phyloP scores from a whole-genome alignment of 2,888 invertebrate species.

The Pogonocherus hispidulus region DNA sequence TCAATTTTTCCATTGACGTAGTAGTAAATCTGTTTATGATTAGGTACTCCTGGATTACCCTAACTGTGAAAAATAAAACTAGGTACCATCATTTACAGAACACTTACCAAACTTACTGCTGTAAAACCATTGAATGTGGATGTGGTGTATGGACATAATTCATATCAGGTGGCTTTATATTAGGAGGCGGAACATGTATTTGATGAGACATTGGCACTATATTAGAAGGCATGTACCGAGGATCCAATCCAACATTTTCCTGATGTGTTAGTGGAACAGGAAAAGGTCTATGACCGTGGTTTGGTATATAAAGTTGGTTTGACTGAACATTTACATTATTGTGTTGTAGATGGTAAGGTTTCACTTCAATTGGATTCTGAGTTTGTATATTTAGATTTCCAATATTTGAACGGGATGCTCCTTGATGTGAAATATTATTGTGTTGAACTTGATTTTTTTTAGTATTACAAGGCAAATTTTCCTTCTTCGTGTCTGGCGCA shows the following conservation, averaged over 20 bases:
- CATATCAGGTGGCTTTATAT: slow-evolving; percentile 36
- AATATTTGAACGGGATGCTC: slow-evolving; percentile 22
- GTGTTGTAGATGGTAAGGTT: slow-evolving; percentile 24
- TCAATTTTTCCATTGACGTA: no score
- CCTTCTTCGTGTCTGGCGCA: slow-evolving; percentile 15
- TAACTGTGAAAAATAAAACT: no score
- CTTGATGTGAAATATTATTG: slow-evolving; percentile 31
- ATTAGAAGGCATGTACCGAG: slow-evolving; percentile 45
- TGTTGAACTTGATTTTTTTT: slow-evolving; percentile 27
- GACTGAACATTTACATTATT: slow-evolving; percentile 42
- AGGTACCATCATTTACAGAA: no score
- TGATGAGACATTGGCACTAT: slow-evolving; percentile 44
- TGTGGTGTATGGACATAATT: slow-evolving; percentile 38
- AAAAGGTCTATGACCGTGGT: slow-evolving; percentile 45
- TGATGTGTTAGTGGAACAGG: slow-evolving; percentile 51
- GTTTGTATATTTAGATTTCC: not conserved
- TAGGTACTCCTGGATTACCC: no score
- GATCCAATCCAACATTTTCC: slow-evolving; percentile 52
- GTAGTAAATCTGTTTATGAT: no score
- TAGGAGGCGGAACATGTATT: slow-evolving; percentile 43
- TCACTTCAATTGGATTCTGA: slow-evolving; percentile 18
- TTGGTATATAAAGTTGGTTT: slow-evolving; percentile 41
- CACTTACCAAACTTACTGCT: slow-evolving; percentile 14
- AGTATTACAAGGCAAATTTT: slow-evolving; percentile 31
- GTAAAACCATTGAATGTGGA: slow-evolving; percentile 40